Percentiles rank a stretch among this genome's conserved stretches.
These are phyloP conservation scores for Cenopis cana DNA, from an alignment of 2,888 invertebrate genomes.

Conservation along the genomic window DNA sequence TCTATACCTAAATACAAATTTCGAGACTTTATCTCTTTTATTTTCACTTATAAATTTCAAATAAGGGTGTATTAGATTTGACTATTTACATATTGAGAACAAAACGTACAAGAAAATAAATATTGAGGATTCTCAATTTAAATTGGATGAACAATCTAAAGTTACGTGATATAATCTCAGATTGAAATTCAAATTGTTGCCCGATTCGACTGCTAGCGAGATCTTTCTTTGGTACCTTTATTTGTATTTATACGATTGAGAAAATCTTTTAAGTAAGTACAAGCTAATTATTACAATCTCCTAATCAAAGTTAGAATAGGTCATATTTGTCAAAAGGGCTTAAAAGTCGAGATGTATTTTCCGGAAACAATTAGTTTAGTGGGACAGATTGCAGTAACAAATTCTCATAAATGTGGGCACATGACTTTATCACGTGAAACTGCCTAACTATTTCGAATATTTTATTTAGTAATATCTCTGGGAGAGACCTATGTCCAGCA, in stretches of 20 bases:
- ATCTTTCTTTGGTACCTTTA: neutral
- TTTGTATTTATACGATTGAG: neutral
- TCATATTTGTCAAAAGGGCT: too few relatives aligned
- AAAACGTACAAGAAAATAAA: neutral
- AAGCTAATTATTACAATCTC: too few relatives aligned
- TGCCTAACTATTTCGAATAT: too few relatives aligned
- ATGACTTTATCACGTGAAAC: too few relatives aligned
- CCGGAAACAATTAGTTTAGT: too few relatives aligned
- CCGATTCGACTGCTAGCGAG: neutral
- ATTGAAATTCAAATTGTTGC: slow-evolving; percentile 21
- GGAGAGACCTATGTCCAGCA: too few relatives aligned
- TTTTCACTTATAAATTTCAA: neutral
- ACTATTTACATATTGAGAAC: neutral
- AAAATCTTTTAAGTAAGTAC: too few relatives aligned
- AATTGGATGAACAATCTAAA: slow-evolving; percentile 5
- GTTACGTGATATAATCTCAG: slow-evolving; percentile 6
- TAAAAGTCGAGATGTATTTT: too few relatives aligned
- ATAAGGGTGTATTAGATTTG: neutral
- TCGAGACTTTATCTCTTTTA: neutral
- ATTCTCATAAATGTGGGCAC: too few relatives aligned
- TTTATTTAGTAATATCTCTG: too few relatives aligned
- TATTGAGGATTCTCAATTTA: neutral
- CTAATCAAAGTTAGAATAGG: too few relatives aligned
- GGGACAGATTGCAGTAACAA: too few relatives aligned
- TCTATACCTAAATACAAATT: neutral